A percentile compares a stretch with the other conserved stretches of the same genome.
Conservation (phyloP, 2,888 invertebrate genomes). For the Unio delphinus region DNA sequence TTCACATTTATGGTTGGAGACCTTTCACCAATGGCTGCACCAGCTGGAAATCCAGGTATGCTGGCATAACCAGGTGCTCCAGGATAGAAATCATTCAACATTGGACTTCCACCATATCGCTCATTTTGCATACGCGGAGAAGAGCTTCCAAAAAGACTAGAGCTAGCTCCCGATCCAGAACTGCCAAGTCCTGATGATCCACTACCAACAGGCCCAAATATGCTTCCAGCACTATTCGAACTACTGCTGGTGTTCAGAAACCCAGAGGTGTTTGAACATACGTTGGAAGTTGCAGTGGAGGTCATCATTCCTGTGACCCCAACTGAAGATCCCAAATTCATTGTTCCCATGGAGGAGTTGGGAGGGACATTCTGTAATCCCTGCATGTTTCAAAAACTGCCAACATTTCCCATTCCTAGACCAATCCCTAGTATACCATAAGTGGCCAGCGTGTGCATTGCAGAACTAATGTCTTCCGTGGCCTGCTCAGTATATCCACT, state of each 20-base stretch:
- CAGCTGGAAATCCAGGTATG: slow-evolving; percentile 44
- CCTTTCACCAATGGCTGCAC: too few relatives aligned
- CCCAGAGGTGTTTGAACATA: slow-evolving; percentile 41
- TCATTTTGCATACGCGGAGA: slow-evolving; percentile 61
- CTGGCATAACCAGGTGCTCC: slow-evolving; percentile 48
- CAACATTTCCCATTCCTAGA: slow-evolving; percentile 56
- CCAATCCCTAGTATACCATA: slow-evolving; percentile 91
- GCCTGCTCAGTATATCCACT: slow-evolving; percentile 93
- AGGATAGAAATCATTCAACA: slow-evolving; percentile 64
- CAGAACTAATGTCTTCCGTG: slow-evolving; percentile 89
- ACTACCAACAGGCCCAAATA: slow-evolving; percentile 87
- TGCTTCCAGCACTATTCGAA: slow-evolving; percentile 74
- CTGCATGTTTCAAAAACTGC: slow-evolving; percentile 57
- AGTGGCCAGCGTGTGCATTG: slow-evolving; percentile 92
- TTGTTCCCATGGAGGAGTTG: slow-evolving; percentile 23
- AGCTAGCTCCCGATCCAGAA: slow-evolving; percentile 60
- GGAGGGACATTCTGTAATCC: slow-evolving; percentile 25
- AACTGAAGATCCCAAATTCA: slow-evolving; percentile 33
- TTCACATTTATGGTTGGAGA: too few relatives aligned
- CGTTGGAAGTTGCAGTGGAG: slow-evolving; percentile 42
- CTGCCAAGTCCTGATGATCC: slow-evolving; percentile 77
- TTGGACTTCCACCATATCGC: slow-evolving; percentile 62
- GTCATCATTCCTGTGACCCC: slow-evolving; percentile 42
- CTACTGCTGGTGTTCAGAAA: slow-evolving; percentile 59
- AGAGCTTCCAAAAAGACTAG: slow-evolving; percentile 71